These are phyloP conservation scores for Linyphia triangularis DNA, from an alignment of 2,888 invertebrate species.

Conservation along the genomic window DNA sequence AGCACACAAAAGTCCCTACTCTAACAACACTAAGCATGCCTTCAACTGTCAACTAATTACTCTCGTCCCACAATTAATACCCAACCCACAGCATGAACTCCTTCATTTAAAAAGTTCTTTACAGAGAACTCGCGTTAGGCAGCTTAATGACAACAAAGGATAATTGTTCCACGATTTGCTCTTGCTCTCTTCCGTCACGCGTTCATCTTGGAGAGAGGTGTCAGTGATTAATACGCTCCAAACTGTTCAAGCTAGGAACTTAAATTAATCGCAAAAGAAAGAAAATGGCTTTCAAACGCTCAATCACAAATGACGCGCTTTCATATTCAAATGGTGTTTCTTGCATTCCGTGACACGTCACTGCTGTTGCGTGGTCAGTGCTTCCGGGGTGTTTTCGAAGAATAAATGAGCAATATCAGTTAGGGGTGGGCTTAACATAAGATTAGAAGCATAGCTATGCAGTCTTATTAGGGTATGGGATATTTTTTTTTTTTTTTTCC, in stretches of 20 bases:
- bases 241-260: not conserved
- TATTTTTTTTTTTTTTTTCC: not conserved
- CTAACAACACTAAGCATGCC: not conserved
- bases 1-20: not conserved
- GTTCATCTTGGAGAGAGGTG: not conserved
- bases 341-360: not conserved
- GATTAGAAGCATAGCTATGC: not conserved
- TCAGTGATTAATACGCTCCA: not conserved
- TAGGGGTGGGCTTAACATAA: not conserved
- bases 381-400: not conserved
- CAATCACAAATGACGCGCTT: not conserved
- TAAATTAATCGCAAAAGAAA: not conserved
- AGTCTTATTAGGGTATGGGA: not conserved
- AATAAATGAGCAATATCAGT: not conserved
- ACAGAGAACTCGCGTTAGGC: not conserved
- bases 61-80: not conserved
- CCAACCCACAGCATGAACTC: not conserved
- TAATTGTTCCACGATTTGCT: slow-evolving; percentile 34
- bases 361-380: not conserved
- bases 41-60: not conserved
- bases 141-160: not conserved
- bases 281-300: too few relatives aligned
- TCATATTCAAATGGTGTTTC: not conserved
- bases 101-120: not conserved
- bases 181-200: not conserved